Base-by-base conservation (phyloP, 2,888 invertebrate species). In the Pecten maximus region DNA sequence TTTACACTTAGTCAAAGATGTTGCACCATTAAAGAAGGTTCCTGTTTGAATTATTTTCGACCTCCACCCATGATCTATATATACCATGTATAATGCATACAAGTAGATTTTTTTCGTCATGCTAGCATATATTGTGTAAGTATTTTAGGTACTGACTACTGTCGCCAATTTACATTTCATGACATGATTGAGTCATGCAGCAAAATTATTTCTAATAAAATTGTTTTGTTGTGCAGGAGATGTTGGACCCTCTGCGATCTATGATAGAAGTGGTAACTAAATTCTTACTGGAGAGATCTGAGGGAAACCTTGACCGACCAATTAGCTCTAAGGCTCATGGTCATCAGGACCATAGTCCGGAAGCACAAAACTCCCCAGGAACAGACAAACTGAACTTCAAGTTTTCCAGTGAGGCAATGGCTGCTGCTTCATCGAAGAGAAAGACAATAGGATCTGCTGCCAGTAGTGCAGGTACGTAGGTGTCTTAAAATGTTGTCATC, bases 251-350 rank as follows among this genome's bases (percentile, higher is more conserved):
- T 2, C 91, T 96, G n/a, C 94, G 95, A 92, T 93, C 96, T 23
- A 96, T 96, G 95, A 91, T 96, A 50, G 96, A 96, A 94, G 94
- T 96, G 10, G 95, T 96, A 60, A 93, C 95, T 16, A 94, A 95
- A 92, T 92, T 93, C 90, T 94, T 96, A 89, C 60, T 95, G 88
- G 94, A 94, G 23, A 92, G 92, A 90, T 87, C 44, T 35, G 74
- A 74, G 10, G 74, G 74, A 74, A 74, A 74, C 12, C 74, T 74
- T 8, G 74, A 74, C 74, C 28, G 74, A 10, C 74, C 74, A 35
- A 74, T 6, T 23, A 74, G 74, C 74, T 74, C 74, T 28, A 74
- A 74, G 15, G 28, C 2, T 19, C 23, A 23, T 54, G 6, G 28
- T 35, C 74, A 35, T 35, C 74, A 28, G 35, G 74, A 74, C 16